Evolutionary conservation across 2,113 vertebrate species (phyloP), one percentile per base, ranked within the genome.

Genomic region (Tapirus terrestris): DNA sequence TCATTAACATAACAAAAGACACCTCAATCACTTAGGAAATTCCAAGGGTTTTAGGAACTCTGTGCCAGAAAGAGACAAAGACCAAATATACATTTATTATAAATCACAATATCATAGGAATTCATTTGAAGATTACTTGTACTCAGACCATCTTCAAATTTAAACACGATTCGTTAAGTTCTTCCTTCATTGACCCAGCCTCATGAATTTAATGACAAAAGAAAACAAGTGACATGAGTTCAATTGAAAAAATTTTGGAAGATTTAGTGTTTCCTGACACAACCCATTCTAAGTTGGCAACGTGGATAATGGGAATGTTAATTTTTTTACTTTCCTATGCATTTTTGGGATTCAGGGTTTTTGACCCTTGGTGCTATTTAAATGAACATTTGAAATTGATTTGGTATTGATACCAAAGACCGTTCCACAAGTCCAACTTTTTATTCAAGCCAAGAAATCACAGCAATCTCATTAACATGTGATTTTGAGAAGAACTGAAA

Each of bases 401-500:
- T 86, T 95, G 53, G 6, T 36, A 43, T 88, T 77, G 70, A 76
- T 91, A 81, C 60, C 27, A 94, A 81, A 93, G 81, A 86, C 31
- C 51, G 25, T 14, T n/a, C 31, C 65, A 87, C 53, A 68, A 75
- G 67, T 31, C 18, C 43, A 83, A 67, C 51, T 85, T 84, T 72
- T 91, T 18, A 31, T n/a, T 79, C 18, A 82, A 87, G 68, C 51
- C 84, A 94, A 93, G 39, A 51, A 48, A 80, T 89, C n/a, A 43
- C 33, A 58, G 68, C 23, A 18, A 43, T 93, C 61, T 89, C 61
- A 79, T 82, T 94, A 93, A 76, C 77, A 79, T 80, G 79, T 33
- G 9, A 90, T 75, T 85, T 82, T 53, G 73, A 85, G 80, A 79
- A 86, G 60, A 92, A 96, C 51, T 85, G 92, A 86, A 90, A 43